phyloP scores from a whole-genome alignment of 2,797 vertebrate species.

The Betta splendens region DNA sequence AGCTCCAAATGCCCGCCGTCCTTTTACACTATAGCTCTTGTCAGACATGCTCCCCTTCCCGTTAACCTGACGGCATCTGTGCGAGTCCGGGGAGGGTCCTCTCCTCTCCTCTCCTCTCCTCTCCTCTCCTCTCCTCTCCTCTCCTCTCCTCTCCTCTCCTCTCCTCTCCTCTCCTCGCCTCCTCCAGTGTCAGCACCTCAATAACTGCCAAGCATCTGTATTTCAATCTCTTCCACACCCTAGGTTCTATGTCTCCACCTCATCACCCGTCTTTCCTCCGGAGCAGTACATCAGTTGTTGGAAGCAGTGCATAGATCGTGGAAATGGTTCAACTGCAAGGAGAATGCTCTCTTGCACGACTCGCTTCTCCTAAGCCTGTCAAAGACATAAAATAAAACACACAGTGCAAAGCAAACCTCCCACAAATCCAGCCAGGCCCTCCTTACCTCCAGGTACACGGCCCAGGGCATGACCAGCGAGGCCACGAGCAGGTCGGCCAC shows the following conservation, averaged over 20 bases:
- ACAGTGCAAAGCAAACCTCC: too few relatives aligned
- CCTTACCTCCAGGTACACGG: constrained; percentile 93
- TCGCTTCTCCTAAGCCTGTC: too few relatives aligned
- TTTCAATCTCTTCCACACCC: constrained; percentile 12
- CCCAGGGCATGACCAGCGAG: constrained; percentile 94
- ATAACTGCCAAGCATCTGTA: constrained; percentile 15
- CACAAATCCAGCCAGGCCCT: constrained; percentile 21
- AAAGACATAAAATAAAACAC: background rate
- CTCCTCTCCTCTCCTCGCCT: background rate
- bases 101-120: constrained; percentile 1
- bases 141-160: too few relatives aligned
- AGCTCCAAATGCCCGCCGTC: constrained; percentile 48
- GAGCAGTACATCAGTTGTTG: constrained; percentile 1
- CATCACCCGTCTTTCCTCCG: background rate
- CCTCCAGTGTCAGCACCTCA: constrained; percentile 1
- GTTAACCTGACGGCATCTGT: background rate
- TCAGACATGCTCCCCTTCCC: constrained; percentile 7
- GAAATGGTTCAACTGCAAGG: background rate
- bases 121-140: constrained; percentile 1
- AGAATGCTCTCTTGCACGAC: too few relatives aligned
- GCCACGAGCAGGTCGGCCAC: constrained; percentile 93
- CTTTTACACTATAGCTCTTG: constrained; percentile 17
- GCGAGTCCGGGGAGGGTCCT: too few relatives aligned
- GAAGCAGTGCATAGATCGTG: background rate
- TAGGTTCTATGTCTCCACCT: background rate